Conservation (phyloP, 2,797 vertebrate species). For the Scomberomorus guttatus region DNA sequence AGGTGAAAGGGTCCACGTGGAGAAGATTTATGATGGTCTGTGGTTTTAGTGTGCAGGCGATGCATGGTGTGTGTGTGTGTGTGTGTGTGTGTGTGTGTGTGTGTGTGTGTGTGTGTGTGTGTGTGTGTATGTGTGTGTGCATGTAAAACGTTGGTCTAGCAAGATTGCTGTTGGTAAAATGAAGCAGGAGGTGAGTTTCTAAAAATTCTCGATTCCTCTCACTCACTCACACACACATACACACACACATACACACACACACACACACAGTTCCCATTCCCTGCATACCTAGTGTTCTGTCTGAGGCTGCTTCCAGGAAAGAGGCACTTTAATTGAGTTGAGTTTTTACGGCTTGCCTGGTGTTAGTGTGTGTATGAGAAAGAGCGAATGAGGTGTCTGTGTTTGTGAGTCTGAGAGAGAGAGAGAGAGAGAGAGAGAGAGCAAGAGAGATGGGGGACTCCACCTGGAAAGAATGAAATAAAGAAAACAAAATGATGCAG, state of each 20-base stretch:
- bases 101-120: constrained; percentile 28
- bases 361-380: constrained; percentile 75
- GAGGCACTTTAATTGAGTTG: constrained; percentile 90
- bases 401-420: constrained; percentile 15
- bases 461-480: constrained; percentile 24
- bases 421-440: constrained; percentile 6
- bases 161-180: constrained; percentile 68
- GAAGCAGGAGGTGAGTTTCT: constrained; percentile 56
- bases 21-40: constrained; percentile 65
- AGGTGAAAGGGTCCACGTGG: constrained; percentile 74
- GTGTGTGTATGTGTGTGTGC: constrained; percentile 17
- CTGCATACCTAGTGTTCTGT: constrained; percentile 88
- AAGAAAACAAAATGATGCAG: neutral
- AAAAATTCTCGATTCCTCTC: constrained; percentile 1
- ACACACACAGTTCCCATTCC: constrained; percentile 82
- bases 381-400: constrained; percentile 62
- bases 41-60: constrained; percentile 49
- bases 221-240: constrained; percentile 32
- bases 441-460: constrained; percentile 18
- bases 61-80: constrained; percentile 19
- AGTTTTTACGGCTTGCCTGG: constrained; percentile 87
- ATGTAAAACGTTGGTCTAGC: constrained; percentile 31
- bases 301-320: constrained; percentile 89
- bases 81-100: constrained; percentile 32
- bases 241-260: constrained; percentile 42